These are phyloP conservation scores for Danaus chrysippus DNA, from an alignment of 2,888 invertebrate species.

Conservation along the genomic window DNA sequence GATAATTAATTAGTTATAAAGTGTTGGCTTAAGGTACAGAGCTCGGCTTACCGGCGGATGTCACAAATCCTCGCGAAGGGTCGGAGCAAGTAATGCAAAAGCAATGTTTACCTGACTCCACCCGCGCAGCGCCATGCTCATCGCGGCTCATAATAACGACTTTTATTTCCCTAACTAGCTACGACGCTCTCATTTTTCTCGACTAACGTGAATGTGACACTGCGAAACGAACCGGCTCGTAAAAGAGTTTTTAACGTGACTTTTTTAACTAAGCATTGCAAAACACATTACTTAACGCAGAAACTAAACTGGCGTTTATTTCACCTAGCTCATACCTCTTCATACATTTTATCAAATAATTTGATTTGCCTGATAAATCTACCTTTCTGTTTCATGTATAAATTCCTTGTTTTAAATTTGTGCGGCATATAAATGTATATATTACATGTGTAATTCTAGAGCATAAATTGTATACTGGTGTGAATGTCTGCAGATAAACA, in stretches of 20 bases:
- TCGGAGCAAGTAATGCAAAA: slow-evolving; percentile 64
- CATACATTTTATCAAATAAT: neutral
- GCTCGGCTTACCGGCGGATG: slow-evolving; percentile 61
- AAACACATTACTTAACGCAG: slow-evolving; percentile 64
- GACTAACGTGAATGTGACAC: slow-evolving; percentile 71
- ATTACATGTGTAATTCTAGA: slow-evolving; percentile 9
- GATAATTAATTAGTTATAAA: slow-evolving; percentile 11
- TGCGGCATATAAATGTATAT: too few species aligned
- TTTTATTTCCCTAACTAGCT: slow-evolving; percentile 74
- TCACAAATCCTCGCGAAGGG: slow-evolving; percentile 69
- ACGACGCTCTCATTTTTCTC: slow-evolving; percentile 69
- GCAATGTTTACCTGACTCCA: slow-evolving; percentile 62
- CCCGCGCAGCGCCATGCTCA: slow-evolving; percentile 34
- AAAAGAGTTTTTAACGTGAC: slow-evolving; percentile 68
- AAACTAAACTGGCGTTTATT: slow-evolving; percentile 44
- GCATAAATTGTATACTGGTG: neutral
- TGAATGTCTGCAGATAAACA: slow-evolving; percentile 11
- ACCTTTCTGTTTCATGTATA: too few species aligned
- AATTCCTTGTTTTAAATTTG: too few species aligned
- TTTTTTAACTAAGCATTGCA: slow-evolving; percentile 55
- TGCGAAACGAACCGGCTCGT: slow-evolving; percentile 62
- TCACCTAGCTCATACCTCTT: too few species aligned
- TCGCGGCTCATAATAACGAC: slow-evolving; percentile 65
- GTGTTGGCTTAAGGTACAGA: slow-evolving; percentile 10
- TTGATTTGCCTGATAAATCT: neutral